These are phyloP conservation scores for Amphipoea lucens DNA, from an alignment of 2,888 invertebrate genomes.

Conservation along the genomic window DNA sequence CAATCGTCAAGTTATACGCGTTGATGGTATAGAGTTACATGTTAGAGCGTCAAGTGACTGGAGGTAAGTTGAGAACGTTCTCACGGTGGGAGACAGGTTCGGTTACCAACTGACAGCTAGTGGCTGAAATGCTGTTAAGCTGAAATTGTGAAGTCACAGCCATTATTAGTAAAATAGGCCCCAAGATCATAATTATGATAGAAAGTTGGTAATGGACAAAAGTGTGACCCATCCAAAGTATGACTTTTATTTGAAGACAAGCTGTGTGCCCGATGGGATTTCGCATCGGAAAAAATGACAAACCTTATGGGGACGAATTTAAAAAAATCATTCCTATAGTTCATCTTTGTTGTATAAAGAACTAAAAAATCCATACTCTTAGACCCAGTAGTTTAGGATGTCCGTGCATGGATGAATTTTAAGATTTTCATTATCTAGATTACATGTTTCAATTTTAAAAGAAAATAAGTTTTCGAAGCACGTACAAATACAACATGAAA, in stretches of 20 bases:
- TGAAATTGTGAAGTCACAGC: neutral
- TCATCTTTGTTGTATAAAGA: neutral
- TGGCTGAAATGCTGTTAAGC: neutral
- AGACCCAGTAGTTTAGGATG: neutral
- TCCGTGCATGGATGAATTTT: neutral
- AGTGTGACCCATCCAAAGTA: neutral
- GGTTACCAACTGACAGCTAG: slow-evolving; percentile 21
- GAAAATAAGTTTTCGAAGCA: too few relatives aligned
- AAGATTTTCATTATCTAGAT: neutral
- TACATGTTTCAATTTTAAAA: neutral
- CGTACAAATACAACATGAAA: neutral
- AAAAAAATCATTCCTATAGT: too few relatives aligned
- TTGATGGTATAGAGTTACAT: slow-evolving; percentile 39
- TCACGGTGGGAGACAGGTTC: slow-evolving; percentile 43
- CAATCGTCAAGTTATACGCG: slow-evolving; percentile 44
- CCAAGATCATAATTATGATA: too few relatives aligned
- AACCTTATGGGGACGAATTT: too few relatives aligned
- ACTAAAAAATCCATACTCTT: neutral
- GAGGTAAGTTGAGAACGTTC: slow-evolving; percentile 53
- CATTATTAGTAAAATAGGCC: neutral
- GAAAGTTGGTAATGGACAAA: too few relatives aligned
- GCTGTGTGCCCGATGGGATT: neutral
- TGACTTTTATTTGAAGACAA: neutral
- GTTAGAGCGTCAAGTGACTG: slow-evolving; percentile 49
- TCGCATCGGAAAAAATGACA: neutral